Evolutionary conservation across 2,113 vertebrate species (phyloP).

Genomic region (Leiothrix lutea): DNA sequence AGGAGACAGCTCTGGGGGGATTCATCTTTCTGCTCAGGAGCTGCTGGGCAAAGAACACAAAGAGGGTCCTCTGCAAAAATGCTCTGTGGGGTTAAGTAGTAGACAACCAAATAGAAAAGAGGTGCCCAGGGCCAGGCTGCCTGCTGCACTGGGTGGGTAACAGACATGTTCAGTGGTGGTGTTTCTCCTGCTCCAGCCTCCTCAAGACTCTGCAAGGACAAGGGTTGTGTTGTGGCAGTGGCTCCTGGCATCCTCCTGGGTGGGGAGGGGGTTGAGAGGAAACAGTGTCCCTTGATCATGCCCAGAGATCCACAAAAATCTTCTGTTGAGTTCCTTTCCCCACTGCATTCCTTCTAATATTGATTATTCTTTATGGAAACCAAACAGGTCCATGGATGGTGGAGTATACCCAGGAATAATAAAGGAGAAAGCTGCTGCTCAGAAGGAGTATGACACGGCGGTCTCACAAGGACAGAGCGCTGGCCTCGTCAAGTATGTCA

Average conservation of each 20-base stretch:
- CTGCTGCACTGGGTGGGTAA: not conserved
- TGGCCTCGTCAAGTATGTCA: constrained; percentile 80
- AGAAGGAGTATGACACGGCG: constrained; percentile 77
- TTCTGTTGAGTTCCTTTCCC: not conserved
- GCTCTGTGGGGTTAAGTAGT: not conserved
- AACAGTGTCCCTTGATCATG: no score
- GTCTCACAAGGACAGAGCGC: constrained; percentile 82
- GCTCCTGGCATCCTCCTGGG: not conserved
- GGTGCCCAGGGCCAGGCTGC: not conserved
- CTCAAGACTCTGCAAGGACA: not conserved
- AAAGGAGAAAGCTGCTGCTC: constrained; percentile 83
- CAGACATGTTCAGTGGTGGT: rapidly evolving
- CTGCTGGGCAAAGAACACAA: not conserved
- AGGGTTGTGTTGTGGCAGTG: not conserved
- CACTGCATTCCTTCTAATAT: not conserved
- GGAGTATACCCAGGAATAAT: constrained; percentile 83
- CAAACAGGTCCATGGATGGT: constrained; percentile 82
- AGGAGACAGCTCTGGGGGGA: not conserved
- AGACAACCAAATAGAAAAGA: not conserved
- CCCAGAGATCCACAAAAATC: not conserved
- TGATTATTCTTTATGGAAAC: not conserved
- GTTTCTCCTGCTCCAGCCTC: not conserved
- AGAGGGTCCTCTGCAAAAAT: not conserved
- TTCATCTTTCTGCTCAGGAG: not conserved
- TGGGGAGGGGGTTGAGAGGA: not conserved